Evolutionary conservation across 1,140 invertebrate species (phyloP), one percentile per base, ranked within the genome.

Genomic region (Cryptotermes secundus): DNA sequence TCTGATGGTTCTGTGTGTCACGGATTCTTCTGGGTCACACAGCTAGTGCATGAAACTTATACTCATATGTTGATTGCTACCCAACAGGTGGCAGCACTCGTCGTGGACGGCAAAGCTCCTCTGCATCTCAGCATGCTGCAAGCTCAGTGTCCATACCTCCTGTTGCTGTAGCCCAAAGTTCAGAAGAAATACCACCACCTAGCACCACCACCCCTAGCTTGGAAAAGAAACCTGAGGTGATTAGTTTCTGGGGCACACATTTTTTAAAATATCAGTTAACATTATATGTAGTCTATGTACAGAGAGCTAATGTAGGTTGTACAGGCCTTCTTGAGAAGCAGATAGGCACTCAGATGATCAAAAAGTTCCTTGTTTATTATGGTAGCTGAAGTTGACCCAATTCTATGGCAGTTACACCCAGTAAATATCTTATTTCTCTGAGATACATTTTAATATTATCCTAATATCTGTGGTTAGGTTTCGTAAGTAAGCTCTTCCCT

Each of bases 41-140:
- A n/a, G 26, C 26, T 72, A n/a, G 59, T n/a, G 59, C 16, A 72
- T 4, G n/a, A n/a, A 12, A 19, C 26, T 31, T 31, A 16, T 72
- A 59, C 81, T 82, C 3, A 82, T 59, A 31, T 82, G 38, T 45
- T 45, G 45, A 34, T 82, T 31, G 42, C 38, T n/a, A 38, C 42
- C 7, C 38, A 45, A 82, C 81, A 82, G 81, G 81, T 82, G 42
- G 82, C 49, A 36, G 79, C 65, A 79, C 85, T 36, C 82, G 82
- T 49, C 83, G 83, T 49, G 83, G 83, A 12, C 83, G 83, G 26
- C 83, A 84, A 26, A 36, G 83, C 42, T 84, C 83, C 9, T 49
- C 53, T 65, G 79, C 83, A 31, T 31, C 83, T 26, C 83, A 80
- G 53, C 83, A 84, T 42, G 42, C 35, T 16, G 16, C 81, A 42